Evolutionary conservation across 2,797 vertebrate species (phyloP), one percentile per base, ranked within the genome.

Genomic region (Tapirus indicus): DNA sequence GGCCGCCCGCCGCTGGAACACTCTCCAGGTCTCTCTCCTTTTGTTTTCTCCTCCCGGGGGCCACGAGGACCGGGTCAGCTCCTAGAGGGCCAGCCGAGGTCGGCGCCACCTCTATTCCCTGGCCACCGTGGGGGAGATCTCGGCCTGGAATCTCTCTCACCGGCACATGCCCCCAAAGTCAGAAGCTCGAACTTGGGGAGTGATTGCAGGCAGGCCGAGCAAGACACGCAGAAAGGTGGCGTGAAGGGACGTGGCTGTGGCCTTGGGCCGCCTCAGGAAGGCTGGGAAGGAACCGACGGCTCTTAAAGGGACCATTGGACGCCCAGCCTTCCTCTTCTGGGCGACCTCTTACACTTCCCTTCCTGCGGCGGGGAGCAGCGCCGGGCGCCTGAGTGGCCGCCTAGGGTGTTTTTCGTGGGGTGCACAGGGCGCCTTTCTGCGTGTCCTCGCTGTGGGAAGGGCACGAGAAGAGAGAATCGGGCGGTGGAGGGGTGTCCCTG

Each of bases 11-110:
- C n/a, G n/a, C 82, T 23, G 23, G 95, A 96, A 86, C 86, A n/a
- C 82, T 47, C 72, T 71, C 91, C 91, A 93, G 96, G 94, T 97
- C 83, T 95, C 92, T 93, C 62, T 96, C 86, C 92, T 95, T 95
- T 95, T 90, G 96, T 97, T 95, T 96, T 75, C 44, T 83, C 69
- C 80, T 87, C 74, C 35, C n/a, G 11, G 62, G 79, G 44, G 11
- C 7, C 29, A 14, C 32, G 27, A 2, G 68, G 44, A 49, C 85
- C 13, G 32, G 77, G 29, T 78, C 74, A 54, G 58, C 84, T 54
- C 52, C 1, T 12, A 66, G 72, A 69, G 47, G 86, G 38, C 52
- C 75, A 8, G 41, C 72, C 3, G 16, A 38, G 66, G 74, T 90
- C 20, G n/a, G 74, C 62, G 38, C 85, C 74, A 16, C 64, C 72